phyloP scores from a whole-genome alignment of 64 coral and sea anemone species.

The Acropora yongei region DNA sequence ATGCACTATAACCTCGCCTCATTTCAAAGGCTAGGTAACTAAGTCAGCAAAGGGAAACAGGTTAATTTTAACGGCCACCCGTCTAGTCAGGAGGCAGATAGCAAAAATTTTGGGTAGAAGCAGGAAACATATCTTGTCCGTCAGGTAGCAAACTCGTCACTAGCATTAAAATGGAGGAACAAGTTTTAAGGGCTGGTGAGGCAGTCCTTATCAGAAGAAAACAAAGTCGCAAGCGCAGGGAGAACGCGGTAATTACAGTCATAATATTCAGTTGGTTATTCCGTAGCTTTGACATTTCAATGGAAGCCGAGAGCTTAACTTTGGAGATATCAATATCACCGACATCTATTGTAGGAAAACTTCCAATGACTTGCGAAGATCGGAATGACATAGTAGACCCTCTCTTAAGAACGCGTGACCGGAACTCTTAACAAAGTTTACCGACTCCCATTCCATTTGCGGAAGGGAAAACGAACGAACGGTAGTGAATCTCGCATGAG shows the following conservation, averaged over 20 bases:
- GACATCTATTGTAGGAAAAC: neutral
- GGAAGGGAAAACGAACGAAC: neutral
- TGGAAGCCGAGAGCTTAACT: too few species aligned
- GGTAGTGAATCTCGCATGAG: neutral
- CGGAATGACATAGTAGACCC: too few species aligned
- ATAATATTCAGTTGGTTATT: neutral
- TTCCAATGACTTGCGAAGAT: too few species aligned
- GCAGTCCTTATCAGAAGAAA: conserved; percentile 24
- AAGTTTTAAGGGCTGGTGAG: neutral
- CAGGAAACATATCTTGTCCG: neutral
- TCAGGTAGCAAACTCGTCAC: neutral
- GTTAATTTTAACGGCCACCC: too few species aligned
- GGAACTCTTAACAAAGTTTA: neutral
- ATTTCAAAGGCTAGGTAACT: too few species aligned
- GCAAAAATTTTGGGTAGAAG: too few species aligned
- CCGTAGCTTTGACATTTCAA: too few species aligned
- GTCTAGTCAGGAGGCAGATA: too few species aligned
- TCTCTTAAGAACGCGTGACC: neutral
- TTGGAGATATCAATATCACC: neutral
- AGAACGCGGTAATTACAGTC: neutral
- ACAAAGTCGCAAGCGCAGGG: conserved; percentile 20
- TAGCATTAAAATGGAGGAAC: conserved; percentile 6
- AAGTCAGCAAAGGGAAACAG: too few species aligned
- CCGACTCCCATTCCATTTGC: too few species aligned
- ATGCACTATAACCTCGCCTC: too few species aligned